A percentile compares a stretch with the other conserved stretches of the same genome.
phyloP scores from a whole-genome alignment of 2,888 invertebrate genomes.

The Daptonema setosum region DNA sequence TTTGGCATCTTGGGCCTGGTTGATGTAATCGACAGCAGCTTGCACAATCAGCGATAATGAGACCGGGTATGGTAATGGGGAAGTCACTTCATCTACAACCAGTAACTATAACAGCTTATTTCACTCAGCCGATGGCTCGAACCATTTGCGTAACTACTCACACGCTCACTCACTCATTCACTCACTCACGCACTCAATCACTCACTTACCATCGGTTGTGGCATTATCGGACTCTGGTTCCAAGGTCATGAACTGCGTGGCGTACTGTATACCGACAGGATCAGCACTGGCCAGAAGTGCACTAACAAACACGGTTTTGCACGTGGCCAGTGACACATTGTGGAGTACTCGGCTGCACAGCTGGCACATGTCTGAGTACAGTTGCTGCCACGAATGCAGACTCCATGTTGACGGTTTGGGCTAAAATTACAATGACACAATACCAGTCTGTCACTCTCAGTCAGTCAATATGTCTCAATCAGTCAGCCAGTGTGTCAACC shows the following conservation, averaged over 20 bases:
- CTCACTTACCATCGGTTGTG: no score
- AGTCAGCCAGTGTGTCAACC: no score
- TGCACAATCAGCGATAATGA: not conserved
- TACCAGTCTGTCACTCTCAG: no score
- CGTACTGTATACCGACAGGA: not conserved
- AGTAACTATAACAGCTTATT: no score
- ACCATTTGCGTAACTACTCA: no score
- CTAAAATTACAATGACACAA: no score
- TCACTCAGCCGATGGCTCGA: no score
- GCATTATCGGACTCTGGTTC: no score
- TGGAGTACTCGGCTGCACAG: not conserved
- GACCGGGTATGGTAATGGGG: not conserved
- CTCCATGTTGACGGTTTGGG: not conserved
- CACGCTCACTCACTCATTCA: no score
- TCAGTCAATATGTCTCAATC: no score
- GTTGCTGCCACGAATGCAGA: not conserved
- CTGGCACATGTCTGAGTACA: not conserved
- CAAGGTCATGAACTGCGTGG: not conserved
- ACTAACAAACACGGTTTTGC: not conserved
- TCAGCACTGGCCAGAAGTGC: not conserved
- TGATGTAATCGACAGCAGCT: not conserved
- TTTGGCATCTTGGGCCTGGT: not conserved
- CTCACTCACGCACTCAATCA: no score
- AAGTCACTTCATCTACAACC: no score
- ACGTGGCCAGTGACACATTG: not conserved